Evolutionary conservation across 2,888 invertebrate genomes (phyloP).

Genomic region (Pecten maximus): DNA sequence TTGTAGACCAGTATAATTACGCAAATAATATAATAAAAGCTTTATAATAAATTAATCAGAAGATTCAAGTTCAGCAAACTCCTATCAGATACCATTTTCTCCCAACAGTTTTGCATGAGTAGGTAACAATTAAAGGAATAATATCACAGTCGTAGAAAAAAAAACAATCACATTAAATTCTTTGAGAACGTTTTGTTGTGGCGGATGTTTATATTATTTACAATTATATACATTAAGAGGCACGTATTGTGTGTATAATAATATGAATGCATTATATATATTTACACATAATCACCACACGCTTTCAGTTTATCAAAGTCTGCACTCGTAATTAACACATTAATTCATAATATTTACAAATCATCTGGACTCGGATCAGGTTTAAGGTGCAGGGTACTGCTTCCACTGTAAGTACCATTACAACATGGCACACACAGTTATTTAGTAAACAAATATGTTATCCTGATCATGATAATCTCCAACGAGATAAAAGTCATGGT

Average conservation of each 20-base stretch:
- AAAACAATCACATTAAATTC: slow-evolving; percentile 19
- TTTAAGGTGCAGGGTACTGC: neutral
- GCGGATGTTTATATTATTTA: slow-evolving; percentile 30
- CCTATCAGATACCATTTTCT: neutral
- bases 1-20: neutral
- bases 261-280: slow-evolving; percentile 30
- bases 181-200: slow-evolving; percentile 15
- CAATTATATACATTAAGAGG: slow-evolving; percentile 20
- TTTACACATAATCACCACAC: slow-evolving; percentile 27
- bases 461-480: slow-evolving; percentile 7
- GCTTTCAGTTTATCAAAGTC: slow-evolving; percentile 27
- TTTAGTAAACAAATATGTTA: neutral
- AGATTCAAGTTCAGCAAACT: neutral
- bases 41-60: neutral
- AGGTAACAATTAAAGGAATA: slow-evolving; percentile 10
- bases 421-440: neutral
- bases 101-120: neutral
- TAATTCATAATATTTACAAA: slow-evolving; percentile 14
- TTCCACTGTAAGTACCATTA: neutral
- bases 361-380: neutral
- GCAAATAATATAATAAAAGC: neutral
- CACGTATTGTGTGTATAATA: slow-evolving; percentile 23
- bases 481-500: neutral
- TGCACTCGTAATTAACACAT: neutral
- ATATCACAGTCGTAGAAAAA: slow-evolving; percentile 31